Base-by-base conservation (phyloP, 2,797 vertebrate species). In the Chiropotes sagulatus region DNA sequence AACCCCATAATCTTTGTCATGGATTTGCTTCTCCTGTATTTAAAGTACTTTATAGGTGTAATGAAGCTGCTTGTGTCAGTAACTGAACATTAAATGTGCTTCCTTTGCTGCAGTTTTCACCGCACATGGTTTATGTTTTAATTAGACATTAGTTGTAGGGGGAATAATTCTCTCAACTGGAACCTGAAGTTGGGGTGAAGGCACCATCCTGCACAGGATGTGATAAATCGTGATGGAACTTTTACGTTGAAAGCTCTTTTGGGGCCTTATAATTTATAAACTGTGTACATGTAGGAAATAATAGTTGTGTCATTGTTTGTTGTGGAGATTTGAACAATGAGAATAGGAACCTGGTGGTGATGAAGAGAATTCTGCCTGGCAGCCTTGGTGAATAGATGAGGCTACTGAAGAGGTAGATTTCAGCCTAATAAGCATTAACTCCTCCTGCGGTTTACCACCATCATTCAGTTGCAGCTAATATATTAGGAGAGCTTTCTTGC, bases 181-280 rank as follows among this genome's bases (percentile, higher is more conserved):
- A 88, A 61, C 67, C n/a, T 22, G 36, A 83, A 54, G 87, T 92
- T 72, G 50, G 85, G 87, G 67, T 5, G 30, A 83, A 93, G 90
- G 48, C 54, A 33, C 12, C 2, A 54, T 44, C 36, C 52, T 19
- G 79, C 44, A 11, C 41, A 95, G 81, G 61, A 54, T 19, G 54
- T 36, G 76, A 67, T 94, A 88, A 33, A 61, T 97, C 1, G 2
- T 46, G 12, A 20, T 17, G 15, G 70, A 64, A 83, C 36, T 92
- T 97, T 87, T 48, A 76, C 64, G 33, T 13, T 26, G 50, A 90
- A 93, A 94, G 41, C 46, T 95, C 1, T 89, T 86, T 97, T 83
- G 54, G 39, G 52, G 12, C 24, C 83, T 96, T 97, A 5, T 86
- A 52, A 92, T 95, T 96, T 95, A 91, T 95, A 85, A 67, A 54